Conservation (phyloP, 2,797 vertebrate species). For the Chloroceryle inda region DNA sequence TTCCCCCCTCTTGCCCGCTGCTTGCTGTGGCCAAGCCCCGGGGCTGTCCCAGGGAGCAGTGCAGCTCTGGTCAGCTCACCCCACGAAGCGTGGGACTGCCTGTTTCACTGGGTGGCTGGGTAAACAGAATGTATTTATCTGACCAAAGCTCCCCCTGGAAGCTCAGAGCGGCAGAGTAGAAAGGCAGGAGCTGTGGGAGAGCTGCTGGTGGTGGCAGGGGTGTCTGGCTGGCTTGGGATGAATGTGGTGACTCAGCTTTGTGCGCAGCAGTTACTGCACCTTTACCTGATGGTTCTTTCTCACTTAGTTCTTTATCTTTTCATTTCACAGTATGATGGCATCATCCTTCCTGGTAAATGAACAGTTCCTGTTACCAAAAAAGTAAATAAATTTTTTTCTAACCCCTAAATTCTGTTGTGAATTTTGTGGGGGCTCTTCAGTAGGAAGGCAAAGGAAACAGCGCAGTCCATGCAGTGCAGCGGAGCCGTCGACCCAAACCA, state of each 20-base stretch:
- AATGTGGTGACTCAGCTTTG: background rate
- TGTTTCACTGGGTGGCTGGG: background rate
- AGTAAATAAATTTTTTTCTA: slow-evolving; percentile 76
- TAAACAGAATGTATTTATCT: background rate
- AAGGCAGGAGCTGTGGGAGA: background rate
- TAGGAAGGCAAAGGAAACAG: background rate
- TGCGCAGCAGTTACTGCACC: background rate
- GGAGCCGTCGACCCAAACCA: background rate
- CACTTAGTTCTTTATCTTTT: background rate
- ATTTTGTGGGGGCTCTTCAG: slow-evolving; percentile 31
- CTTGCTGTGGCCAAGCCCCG: background rate
- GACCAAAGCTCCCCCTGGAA: background rate
- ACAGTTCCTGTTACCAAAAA: slow-evolving; percentile 82
- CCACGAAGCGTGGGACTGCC: background rate
- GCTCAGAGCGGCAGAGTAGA: background rate
- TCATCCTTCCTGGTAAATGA: slow-evolving; percentile 99
- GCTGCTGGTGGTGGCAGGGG: background rate
- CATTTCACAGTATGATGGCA: slow-evolving; percentile 92
- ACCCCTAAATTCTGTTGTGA: slow-evolving; percentile 26
- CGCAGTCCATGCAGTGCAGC: accelerated
- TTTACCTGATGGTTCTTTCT: background rate
- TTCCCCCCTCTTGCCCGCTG: accelerated
- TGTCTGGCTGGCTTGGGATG: background rate
- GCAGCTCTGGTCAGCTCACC: background rate
- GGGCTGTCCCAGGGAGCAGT: background rate